Percentiles rank a stretch among this genome's conserved stretches.
phyloP scores from a whole-genome alignment of 2,113 vertebrate genomes.

The Anarhynchus alexandrinus region DNA sequence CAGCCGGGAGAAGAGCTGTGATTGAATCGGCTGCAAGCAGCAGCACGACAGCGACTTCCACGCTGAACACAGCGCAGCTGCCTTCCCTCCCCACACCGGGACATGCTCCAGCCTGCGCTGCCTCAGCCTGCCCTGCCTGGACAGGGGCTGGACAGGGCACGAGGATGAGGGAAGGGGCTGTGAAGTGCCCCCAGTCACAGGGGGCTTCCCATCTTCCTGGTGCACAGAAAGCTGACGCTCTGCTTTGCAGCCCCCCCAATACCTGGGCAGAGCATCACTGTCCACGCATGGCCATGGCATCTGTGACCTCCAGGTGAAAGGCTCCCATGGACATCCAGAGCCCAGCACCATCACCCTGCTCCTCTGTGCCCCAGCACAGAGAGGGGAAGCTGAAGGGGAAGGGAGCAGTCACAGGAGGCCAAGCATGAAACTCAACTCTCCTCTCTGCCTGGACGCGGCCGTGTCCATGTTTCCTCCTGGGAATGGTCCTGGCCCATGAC shows the following conservation, averaged over 20 bases:
- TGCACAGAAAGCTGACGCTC: background rate
- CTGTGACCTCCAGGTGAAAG: background rate
- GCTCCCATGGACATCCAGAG: background rate
- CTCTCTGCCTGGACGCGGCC: background rate
- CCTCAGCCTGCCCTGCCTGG: background rate
- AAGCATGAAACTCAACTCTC: background rate
- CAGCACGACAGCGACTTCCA: accelerated
- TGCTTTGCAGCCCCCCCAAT: background rate
- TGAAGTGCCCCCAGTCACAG: background rate
- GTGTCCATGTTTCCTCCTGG: background rate
- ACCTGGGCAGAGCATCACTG: background rate
- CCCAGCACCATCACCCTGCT: background rate
- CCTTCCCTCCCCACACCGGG: background rate
- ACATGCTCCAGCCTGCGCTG: background rate
- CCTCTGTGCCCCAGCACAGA: background rate
- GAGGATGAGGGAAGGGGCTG: background rate
- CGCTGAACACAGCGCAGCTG: accelerated
- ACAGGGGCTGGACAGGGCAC: background rate
- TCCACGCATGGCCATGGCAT: accelerated
- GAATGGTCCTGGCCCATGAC: background rate
- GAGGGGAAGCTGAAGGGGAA: background rate
- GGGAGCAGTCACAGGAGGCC: background rate
- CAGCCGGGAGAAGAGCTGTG: background rate
- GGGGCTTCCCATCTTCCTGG: background rate
- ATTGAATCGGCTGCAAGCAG: background rate